Base-by-base conservation (phyloP, 2,113 vertebrate genomes). In the Sebastes schlegelii region DNA sequence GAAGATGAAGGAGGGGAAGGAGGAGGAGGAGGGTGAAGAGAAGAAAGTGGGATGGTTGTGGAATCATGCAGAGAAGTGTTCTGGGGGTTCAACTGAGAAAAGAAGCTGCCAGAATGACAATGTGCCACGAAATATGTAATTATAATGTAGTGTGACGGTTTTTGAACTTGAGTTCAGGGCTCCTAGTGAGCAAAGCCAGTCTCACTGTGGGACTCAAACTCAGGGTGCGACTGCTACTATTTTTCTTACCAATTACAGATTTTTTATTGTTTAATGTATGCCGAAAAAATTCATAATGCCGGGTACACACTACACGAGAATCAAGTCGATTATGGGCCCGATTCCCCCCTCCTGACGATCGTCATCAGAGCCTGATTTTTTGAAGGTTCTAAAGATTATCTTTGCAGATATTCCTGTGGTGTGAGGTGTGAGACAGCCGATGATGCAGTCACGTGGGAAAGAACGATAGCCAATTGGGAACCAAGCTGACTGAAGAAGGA, bases 11-110 rank as follows among this genome's bases (percentile, higher is more conserved):
- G n/a, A 40, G 43, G 19, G 16, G 52, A 43, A 8, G 4, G 48
- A 3, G 66, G 82, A 64, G 58, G 79, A 85, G 74, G n/a, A 14
- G 57, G 48, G 45, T 34, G 17, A 46, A 46, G 48, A 61, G 42
- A 60, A 52, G 19, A 52, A 60, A 60, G 19, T 5, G 17, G 26
- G 55, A 8, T 4, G 58, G 34, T 3, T 66, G 51, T 17, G n/a
- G 64, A 63, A 34, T 26, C 80, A 61, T 2, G 54, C 46, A 5
- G 60, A 4, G 54, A 45, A 13, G 49, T 34, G 40, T 5, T 68
- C 48, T 40, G 21, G 4, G 46, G 61, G 58, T 58, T 48, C 55
- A 23, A 8, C 5, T 1, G 54, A 48, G 52, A 55, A 52, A 60
- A 51, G 68, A 64, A 60, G 61, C 52, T 66, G 64, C 0, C 16